Evolutionary conservation across 2,797 vertebrate species (phyloP).

Genomic region (Rhinichthys osculus): DNA sequence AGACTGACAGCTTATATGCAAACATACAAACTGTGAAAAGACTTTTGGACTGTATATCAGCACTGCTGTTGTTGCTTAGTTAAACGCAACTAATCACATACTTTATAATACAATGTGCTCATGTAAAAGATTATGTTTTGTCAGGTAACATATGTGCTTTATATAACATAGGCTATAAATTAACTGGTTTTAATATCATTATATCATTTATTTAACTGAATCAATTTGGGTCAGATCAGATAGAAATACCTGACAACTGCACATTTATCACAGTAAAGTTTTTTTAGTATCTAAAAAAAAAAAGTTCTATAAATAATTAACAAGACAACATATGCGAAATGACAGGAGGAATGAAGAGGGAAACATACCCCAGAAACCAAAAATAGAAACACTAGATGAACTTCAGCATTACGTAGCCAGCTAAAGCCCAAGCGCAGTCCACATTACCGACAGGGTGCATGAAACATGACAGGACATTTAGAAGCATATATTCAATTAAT

Average conservation of each 20-base stretch:
- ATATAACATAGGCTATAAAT: neutral
- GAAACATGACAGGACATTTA: slow-evolving; percentile 6
- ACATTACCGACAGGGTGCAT: neutral
- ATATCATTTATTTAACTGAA: neutral
- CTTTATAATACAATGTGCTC: neutral
- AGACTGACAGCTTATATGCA: neutral
- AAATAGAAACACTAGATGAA: slow-evolving; percentile 48
- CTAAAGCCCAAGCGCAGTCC: neutral
- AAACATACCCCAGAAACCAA: slow-evolving; percentile 23
- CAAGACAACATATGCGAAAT: neutral
- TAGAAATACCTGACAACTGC: neutral
- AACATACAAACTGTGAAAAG: too few species aligned
- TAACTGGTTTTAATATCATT: neutral
- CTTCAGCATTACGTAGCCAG: slow-evolving; percentile 27
- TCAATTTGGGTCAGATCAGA: neutral
- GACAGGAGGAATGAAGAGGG: neutral
- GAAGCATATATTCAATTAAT: neutral
- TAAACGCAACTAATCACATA: neutral
- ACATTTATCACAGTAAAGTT: neutral
- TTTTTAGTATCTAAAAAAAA: neutral
- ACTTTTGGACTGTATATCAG: too few species aligned
- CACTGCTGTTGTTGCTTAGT: neutral
- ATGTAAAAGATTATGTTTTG: neutral
- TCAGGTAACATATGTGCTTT: neutral
- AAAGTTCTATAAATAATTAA: neutral